Evolutionary conservation across 2,797 vertebrate genomes (phyloP), one percentile per base, ranked within the genome.

Genomic region (Sus cebifrons): DNA sequence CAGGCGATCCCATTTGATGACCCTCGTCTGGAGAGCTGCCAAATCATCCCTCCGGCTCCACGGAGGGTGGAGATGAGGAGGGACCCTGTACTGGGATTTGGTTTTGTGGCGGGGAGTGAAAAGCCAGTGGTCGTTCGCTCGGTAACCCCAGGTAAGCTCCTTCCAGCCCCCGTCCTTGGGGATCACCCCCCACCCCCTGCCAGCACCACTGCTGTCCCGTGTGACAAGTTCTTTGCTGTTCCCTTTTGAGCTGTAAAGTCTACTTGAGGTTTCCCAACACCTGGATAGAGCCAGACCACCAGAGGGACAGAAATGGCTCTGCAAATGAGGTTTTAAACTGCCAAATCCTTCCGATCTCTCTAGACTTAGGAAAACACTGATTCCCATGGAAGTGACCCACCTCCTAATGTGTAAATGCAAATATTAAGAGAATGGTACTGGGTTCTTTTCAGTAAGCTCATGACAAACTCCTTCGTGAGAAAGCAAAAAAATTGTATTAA

Each of bases 81-180:
- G 97, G 99, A 99, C 98, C 99, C 99, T 13, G 99, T 99, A 92
- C 99, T 99, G 97, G 99, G 99, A 97, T 99, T 99, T 97, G 99
- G 99, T 97, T 99, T 99, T 79, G 99, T 99, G 98, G 99, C 99
- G 91, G 99, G 99, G 98, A 99, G 99, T 98, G 99, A 99, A 98
- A 99, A 99, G 98, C 99, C 99, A 27, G 99, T 99, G 98, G 99
- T 99, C 96, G 99, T 99, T 89, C 99, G 99, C 89, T 99, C 99
- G 83, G 99, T 99, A 96, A 99, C 99, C 91, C 99, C 99, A 99
- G 99, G 99, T 99, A 98, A 98, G 98, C 92, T 75, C n/a, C 92
- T 75, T 27, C 15, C 44, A 12, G 1, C 4, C 2, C 88, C 25
- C 5, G 6, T 85, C 64, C 54, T 56, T 16, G 1, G 3, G 44